These are phyloP conservation scores for Misgurnus mizolepis DNA, from an alignment of 2,113 vertebrate genomes.

Conservation along the genomic window DNA sequence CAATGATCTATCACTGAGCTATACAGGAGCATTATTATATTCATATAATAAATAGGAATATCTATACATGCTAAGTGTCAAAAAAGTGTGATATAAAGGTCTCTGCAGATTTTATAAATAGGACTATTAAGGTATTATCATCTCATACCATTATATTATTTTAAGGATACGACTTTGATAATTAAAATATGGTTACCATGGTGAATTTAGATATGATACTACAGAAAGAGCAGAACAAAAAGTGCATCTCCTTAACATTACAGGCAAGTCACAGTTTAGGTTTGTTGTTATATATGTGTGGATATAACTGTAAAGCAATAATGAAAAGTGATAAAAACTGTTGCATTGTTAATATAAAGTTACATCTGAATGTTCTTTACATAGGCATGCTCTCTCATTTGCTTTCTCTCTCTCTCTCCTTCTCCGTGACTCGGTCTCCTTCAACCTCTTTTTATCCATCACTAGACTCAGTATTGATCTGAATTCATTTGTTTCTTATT, in stretches of 20 bases:
- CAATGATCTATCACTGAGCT: no score
- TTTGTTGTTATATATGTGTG: background rate
- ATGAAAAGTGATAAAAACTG: no score
- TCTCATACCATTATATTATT: no score
- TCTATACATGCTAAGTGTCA: no score
- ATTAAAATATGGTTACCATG: slow-evolving; percentile 21
- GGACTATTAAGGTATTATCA: no score
- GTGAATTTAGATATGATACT: background rate
- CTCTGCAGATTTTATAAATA: no score
- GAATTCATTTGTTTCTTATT: slow-evolving; percentile 78
- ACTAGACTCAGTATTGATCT: slow-evolving; percentile 68
- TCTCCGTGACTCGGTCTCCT: slow-evolving; percentile 29
- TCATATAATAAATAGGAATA: no score
- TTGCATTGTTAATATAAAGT: background rate
- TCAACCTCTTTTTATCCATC: slow-evolving; percentile 56
- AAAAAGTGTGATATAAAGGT: no score
- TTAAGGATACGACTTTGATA: no score
- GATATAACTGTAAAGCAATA: background rate
- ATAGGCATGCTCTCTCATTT: background rate
- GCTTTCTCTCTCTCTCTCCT: slow-evolving; percentile 5
- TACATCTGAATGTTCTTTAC: background rate
- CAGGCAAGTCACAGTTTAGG: background rate
- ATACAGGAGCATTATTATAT: no score
- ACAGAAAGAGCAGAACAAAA: background rate
- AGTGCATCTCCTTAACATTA: no score